Evolutionary conservation across 2,113 vertebrate genomes (phyloP).

Genomic region (Alethe diademata): DNA sequence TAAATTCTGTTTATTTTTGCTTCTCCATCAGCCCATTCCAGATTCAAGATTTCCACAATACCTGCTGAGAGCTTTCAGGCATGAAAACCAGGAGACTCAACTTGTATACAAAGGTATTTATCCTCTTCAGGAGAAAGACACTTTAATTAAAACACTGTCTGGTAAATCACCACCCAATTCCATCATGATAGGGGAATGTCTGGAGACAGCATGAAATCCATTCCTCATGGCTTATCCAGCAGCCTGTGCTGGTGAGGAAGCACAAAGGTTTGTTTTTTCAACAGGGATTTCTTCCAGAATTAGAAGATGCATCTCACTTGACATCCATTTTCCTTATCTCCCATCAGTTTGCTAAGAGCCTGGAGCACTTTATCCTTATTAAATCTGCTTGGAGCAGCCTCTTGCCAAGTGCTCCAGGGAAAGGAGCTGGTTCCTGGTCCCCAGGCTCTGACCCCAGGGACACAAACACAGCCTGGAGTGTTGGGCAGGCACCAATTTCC

Average conservation of each 20-base stretch:
- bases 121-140: neutral
- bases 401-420: neutral
- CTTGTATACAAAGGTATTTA: neutral
- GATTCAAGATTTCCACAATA: neutral
- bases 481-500: fast-evolving
- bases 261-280: neutral
- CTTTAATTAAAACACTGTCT: neutral
- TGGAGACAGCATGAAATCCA: neutral
- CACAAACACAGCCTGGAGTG: neutral
- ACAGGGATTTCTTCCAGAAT: neutral
- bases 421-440: neutral
- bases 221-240: neutral
- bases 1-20: neutral
- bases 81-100: neutral
- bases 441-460: neutral
- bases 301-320: neutral
- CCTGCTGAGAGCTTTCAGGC: neutral
- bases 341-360: neutral
- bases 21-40: neutral
- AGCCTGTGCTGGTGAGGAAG: neutral
- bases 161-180: neutral
- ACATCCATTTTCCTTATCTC: slow-evolving; percentile 17
- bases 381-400: neutral
- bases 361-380: neutral
- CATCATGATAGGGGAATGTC: neutral